Conservation (phyloP, 2,888 invertebrate species). For the Oxystoma pomonae region DNA sequence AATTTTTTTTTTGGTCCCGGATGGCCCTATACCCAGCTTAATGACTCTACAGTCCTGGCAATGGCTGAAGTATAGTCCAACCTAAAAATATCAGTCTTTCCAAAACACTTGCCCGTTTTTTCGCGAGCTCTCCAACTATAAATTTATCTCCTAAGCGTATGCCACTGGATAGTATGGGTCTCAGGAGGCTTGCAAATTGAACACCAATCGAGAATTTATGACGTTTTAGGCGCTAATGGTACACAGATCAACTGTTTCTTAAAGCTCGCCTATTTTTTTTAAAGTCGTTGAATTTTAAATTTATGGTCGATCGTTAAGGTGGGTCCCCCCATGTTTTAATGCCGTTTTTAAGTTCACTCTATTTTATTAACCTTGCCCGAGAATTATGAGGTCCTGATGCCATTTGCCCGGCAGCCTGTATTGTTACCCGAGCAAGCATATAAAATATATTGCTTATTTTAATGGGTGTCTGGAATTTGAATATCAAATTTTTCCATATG, state of each 20-base stretch:
- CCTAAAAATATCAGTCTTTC: no score
- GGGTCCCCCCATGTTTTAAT: constrained; percentile 36
- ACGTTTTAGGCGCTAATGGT: constrained; percentile 44
- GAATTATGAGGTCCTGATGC: constrained; percentile 29
- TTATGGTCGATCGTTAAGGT: constrained; percentile 38
- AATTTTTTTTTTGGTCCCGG: no score
- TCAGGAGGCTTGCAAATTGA: constrained; percentile 39
- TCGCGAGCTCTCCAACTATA: no score
- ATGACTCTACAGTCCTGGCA: no score
- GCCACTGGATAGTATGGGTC: constrained; percentile 28
- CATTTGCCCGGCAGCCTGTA: constrained; percentile 8
- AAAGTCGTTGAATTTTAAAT: constrained; percentile 40
- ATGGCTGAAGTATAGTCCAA: no score
- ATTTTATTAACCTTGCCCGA: constrained; percentile 38
- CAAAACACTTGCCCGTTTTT: no score
- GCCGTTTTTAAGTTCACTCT: constrained; percentile 40
- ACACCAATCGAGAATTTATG: constrained; percentile 46
- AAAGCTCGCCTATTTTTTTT: constrained; percentile 25
- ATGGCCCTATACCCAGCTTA: no score
- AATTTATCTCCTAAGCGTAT: no score
- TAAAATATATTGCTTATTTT: constrained; percentile 5
- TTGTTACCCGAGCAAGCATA: constrained; percentile 9
- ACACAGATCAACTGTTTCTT: constrained; percentile 35
- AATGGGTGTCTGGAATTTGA: neutral
- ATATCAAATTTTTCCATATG: neutral